phyloP scores from a whole-genome alignment of 2,888 invertebrate genomes.

The Drosophila meridiana region DNA sequence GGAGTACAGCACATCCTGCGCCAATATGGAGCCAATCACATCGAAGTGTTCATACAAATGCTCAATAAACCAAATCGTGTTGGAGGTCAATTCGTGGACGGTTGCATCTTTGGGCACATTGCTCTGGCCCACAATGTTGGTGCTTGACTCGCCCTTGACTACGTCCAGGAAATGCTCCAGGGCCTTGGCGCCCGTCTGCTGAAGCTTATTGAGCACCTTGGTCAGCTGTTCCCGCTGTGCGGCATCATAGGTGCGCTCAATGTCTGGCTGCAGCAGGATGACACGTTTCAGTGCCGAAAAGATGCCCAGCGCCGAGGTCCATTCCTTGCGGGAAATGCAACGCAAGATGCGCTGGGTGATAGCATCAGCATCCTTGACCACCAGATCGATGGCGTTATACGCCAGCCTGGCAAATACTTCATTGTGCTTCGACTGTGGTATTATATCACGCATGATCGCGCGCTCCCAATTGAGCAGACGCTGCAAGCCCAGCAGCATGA shows the following conservation, averaged over 20 bases:
- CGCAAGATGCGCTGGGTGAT: slow-evolving; percentile 91
- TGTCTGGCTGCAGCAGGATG: slow-evolving; percentile 91
- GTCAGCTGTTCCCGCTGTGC: slow-evolving; percentile 90
- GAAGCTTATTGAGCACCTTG: slow-evolving; percentile 90
- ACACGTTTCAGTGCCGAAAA: slow-evolving; percentile 94
- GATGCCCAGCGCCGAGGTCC: slow-evolving; percentile 91
- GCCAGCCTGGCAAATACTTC: slow-evolving; percentile 94
- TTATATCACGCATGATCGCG: slow-evolving; percentile 92
- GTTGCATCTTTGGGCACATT: slow-evolving; percentile 96
- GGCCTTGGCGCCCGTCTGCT: slow-evolving; percentile 93
- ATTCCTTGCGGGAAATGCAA: slow-evolving; percentile 91
- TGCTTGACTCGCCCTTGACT: slow-evolving; percentile 90
- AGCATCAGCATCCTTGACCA: slow-evolving; percentile 94
- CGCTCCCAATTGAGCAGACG: slow-evolving; percentile 95
- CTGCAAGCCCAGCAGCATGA: slow-evolving; percentile 92
- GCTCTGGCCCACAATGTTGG: slow-evolving; percentile 88
- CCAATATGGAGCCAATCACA: slow-evolving; percentile 89
- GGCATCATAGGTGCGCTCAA: slow-evolving; percentile 91
- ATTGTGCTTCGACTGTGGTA: slow-evolving; percentile 92
- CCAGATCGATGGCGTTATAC: slow-evolving; percentile 92
- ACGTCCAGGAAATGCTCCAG: slow-evolving; percentile 97
- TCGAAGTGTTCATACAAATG: slow-evolving; percentile 92
- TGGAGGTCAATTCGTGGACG: slow-evolving; percentile 97
- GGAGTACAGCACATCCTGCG: slow-evolving; percentile 87
- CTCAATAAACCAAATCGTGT: slow-evolving; percentile 96